Conservation (phyloP, 92 coral and sea anemone genomes). For the Meandrina meandrites region DNA sequence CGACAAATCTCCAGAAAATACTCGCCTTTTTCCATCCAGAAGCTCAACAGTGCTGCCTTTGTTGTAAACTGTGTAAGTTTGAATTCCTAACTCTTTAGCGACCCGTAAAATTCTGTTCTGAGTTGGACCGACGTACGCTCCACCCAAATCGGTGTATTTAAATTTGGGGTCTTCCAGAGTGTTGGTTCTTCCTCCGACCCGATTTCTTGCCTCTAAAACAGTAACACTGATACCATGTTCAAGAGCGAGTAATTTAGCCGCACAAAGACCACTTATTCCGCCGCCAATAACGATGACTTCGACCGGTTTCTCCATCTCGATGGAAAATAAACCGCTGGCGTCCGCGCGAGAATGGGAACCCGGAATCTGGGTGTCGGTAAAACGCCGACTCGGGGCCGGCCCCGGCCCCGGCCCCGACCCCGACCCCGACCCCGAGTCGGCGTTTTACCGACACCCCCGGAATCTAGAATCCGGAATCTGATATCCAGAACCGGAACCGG, state of each 20-base stretch:
- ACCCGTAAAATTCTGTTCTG: conserved; percentile 92
- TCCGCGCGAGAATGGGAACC: no score
- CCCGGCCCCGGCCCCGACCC: no score
- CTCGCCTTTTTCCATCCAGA: conserved; percentile 68
- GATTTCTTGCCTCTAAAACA: conserved; percentile 91
- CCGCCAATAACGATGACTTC: conserved; percentile 95
- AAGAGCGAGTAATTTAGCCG: conserved; percentile 79
- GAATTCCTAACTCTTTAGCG: conserved; percentile 88
- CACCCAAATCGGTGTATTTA: conserved; percentile 89
- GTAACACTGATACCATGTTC: conserved; percentile 65
- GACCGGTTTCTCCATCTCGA: conserved; percentile 25
- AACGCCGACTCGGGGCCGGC: no score
- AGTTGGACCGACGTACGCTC: conserved; percentile 96
- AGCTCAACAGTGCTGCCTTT: conserved; percentile 84
- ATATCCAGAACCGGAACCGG: no score
- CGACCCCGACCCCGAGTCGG: no score
- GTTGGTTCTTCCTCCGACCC: conserved; percentile 97
- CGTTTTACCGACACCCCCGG: no score
- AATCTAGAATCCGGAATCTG: no score
- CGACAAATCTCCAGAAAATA: conserved; percentile 79
- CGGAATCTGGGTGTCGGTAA: no score
- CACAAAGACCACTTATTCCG: conserved; percentile 96
- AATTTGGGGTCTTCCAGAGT: conserved; percentile 78
- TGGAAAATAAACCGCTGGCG: no score
- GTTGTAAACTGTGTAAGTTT: conserved; percentile 78